Percentiles rank a stretch among this genome's conserved stretches.
Evolutionary conservation across 1,140 invertebrate species (phyloP).

Genomic region (Drosophila yakuba): DNA sequence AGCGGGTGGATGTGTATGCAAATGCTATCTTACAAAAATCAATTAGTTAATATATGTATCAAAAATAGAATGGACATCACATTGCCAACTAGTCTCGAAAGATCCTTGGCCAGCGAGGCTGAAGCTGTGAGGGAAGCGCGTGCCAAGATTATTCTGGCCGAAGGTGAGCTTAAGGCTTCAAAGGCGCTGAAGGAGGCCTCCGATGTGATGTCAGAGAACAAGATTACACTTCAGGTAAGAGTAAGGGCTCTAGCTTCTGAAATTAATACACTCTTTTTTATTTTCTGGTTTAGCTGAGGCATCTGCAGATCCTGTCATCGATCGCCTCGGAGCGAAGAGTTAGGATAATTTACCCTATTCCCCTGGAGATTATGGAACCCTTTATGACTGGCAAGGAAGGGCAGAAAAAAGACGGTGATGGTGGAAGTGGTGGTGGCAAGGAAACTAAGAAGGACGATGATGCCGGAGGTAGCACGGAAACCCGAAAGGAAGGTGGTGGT

Average conservation of each 20-base stretch:
- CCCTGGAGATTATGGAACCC: conserved; percentile 88
- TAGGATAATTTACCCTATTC: conserved; percentile 98
- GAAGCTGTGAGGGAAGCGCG: conserved; percentile 90
- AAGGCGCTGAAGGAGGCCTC: conserved; percentile 95
- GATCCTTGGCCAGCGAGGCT: conserved; percentile 94
- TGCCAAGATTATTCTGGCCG: conserved; percentile 92
- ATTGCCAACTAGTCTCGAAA: conserved; percentile 92
- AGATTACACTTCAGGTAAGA: conserved; percentile 92
- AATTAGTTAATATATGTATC: neutral
- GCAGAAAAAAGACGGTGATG: neutral
- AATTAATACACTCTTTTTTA: too few species aligned
- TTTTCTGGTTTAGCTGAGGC: conserved; percentile 53
- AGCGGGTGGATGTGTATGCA: conserved; percentile 96
- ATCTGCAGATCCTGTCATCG: conserved; percentile 93
- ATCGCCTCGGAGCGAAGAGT: conserved; percentile 98
- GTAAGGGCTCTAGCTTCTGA: rapidly evolving
- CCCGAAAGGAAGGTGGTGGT: conserved; percentile 1
- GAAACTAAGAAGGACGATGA: neutral
- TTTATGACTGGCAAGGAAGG: conserved; percentile 21
- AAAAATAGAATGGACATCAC: conserved; percentile 92
- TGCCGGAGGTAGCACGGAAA: neutral
- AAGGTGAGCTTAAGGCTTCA: conserved; percentile 95
- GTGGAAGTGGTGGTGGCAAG: neutral
- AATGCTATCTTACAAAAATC: neutral
- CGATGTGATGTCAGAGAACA: conserved; percentile 94